phyloP scores from a whole-genome alignment of 1,140 invertebrate genomes.

The Myzus persicae region DNA sequence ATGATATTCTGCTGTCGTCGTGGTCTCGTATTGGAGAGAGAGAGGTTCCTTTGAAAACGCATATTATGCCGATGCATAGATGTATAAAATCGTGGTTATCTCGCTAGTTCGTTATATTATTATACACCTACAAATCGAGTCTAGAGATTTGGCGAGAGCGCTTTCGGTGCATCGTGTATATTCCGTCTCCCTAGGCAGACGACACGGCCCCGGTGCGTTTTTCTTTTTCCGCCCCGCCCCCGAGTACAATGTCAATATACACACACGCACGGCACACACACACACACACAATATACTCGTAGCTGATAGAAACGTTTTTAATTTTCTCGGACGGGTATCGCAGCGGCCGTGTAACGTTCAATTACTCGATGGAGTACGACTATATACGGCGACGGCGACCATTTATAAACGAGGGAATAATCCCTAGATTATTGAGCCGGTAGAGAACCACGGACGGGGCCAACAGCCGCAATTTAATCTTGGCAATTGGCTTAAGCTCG shows the following conservation, averaged over 20 bases:
- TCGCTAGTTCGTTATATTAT: neutral
- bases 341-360: conserved; percentile 8
- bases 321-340: conserved; percentile 2
- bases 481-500: conserved; percentile 50
- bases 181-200: neutral
- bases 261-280: neutral
- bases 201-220: neutral
- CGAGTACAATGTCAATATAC: neutral
- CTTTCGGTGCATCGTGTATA: neutral
- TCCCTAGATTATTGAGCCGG: conserved; percentile 49
- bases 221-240: neutral
- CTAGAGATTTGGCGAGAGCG: neutral
- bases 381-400: neutral
- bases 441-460: neutral
- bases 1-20: neutral
- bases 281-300: neutral
- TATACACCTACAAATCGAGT: too few species aligned
- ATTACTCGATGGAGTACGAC: conserved; percentile 43
- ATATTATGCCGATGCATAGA: neutral
- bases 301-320: conserved; percentile 36
- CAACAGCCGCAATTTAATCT: conserved; percentile 53
- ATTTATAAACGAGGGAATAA: conserved; percentile 53
- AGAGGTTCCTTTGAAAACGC: neutral
- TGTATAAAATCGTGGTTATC: neutral
- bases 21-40: too few species aligned